Evolutionary conservation across 2,113 vertebrate species (phyloP).

Genomic region (Cyprinodon tularosa): DNA sequence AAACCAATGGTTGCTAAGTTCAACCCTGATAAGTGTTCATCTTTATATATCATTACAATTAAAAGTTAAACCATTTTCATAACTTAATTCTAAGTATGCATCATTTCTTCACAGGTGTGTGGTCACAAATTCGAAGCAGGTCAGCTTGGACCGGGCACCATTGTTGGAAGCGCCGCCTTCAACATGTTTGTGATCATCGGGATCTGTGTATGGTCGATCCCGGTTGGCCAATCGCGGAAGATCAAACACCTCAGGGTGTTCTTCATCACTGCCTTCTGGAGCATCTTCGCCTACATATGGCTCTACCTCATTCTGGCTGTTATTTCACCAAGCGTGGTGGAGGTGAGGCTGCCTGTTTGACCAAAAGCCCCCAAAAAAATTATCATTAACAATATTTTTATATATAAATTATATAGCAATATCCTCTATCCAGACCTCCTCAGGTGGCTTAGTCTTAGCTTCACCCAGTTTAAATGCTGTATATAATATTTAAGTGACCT

Average conservation of each 20-base stretch:
- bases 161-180: slow-evolving; percentile 96
- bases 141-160: slow-evolving; percentile 90
- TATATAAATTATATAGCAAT: no score
- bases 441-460: no score
- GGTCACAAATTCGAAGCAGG: slow-evolving; percentile 90
- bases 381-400: no score
- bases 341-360: slow-evolving; percentile 61
- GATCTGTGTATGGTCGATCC: slow-evolving; percentile 92
- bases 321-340: slow-evolving; percentile 89
- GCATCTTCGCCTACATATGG: slow-evolving; percentile 98
- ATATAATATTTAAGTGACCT: no score
- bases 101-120: slow-evolving; percentile 79
- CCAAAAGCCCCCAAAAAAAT: no score
- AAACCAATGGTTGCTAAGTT: no score
- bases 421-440: no score
- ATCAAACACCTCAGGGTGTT: slow-evolving; percentile 97
- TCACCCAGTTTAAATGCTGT: no score
- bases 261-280: slow-evolving; percentile 97
- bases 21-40: no score
- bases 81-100: not conserved
- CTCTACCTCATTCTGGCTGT: slow-evolving; percentile 93
- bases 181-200: slow-evolving; percentile 98
- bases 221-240: slow-evolving; percentile 84
- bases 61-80: no score
- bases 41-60: no score